Percentiles rank a stretch among this genome's conserved stretches.
phyloP scores from a whole-genome alignment of 2,113 vertebrate species.

The Pteropus alecto region DNA sequence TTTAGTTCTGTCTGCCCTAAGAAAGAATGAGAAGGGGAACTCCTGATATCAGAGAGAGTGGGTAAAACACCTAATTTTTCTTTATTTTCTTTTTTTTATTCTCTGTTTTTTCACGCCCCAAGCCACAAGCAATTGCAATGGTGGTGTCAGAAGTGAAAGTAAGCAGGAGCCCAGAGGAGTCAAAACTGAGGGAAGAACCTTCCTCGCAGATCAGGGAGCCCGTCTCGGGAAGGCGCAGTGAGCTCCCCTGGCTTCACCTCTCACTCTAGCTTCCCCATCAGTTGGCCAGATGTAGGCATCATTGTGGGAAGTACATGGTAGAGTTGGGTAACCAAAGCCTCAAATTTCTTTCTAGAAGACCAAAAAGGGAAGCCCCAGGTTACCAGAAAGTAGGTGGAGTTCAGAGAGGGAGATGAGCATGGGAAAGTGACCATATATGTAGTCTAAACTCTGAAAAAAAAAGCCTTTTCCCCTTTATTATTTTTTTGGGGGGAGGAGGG shows the following conservation, averaged over 20 bases:
- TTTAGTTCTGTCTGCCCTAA: background rate
- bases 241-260: background rate
- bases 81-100: background rate
- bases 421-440: background rate
- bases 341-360: background rate
- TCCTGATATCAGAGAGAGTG: background rate
- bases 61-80: background rate
- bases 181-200: background rate
- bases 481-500: background rate
- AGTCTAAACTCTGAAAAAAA: background rate
- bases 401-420: background rate
- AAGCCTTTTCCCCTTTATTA: background rate
- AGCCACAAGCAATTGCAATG: background rate
- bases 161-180: background rate
- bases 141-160: background rate
- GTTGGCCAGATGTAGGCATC: background rate
- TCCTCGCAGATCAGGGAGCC: background rate
- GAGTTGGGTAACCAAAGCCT: background rate
- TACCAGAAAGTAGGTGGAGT: background rate
- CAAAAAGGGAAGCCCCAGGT: background rate
- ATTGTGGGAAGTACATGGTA: rapidly evolving
- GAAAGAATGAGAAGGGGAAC: background rate
- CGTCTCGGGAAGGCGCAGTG: background rate
- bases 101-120: background rate
- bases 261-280: background rate